A percentile compares a stretch with the other conserved stretches of the same genome.
These are phyloP conservation scores for Zoanthus sociatus DNA, from an alignment of 92 coral and sea anemone species.

Conservation along the genomic window DNA sequence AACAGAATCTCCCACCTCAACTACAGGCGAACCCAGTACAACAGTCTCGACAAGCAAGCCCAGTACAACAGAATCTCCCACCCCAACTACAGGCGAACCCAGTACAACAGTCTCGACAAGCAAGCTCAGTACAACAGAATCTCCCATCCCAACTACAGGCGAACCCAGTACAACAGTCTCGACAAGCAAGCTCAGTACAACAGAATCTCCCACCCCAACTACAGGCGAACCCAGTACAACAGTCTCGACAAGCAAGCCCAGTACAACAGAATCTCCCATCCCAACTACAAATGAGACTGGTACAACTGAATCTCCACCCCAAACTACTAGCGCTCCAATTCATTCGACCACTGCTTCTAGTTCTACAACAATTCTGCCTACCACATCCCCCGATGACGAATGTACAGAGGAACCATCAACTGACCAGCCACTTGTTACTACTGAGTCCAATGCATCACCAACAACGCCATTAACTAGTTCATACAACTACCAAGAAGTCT, in stretches of 20 bases:
- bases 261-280: not conserved
- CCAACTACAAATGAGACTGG: not conserved
- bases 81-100: not conserved
- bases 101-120: not conserved
- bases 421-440: not conserved
- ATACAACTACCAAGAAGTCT: conserved; percentile 75
- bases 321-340: not conserved
- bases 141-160: not conserved
- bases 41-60: not conserved
- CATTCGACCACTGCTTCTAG: not conserved
- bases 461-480: conserved; percentile 4
- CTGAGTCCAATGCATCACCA: conserved; percentile 19
- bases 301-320: not conserved
- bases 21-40: not conserved
- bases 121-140: not conserved
- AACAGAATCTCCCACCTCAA: not conserved
- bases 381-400: conserved; percentile 13
- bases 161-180: not conserved
- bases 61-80: not conserved
- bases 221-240: not conserved
- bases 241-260: not conserved
- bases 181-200: not conserved
- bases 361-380: conserved; percentile 16
- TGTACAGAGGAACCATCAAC: conserved; percentile 40
- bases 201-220: not conserved